A percentile compares a stretch with the other conserved stretches of the same genome.
These are phyloP conservation scores for Pterocles gutturalis DNA, from an alignment of 2,113 vertebrate genomes.

Conservation along the genomic window DNA sequence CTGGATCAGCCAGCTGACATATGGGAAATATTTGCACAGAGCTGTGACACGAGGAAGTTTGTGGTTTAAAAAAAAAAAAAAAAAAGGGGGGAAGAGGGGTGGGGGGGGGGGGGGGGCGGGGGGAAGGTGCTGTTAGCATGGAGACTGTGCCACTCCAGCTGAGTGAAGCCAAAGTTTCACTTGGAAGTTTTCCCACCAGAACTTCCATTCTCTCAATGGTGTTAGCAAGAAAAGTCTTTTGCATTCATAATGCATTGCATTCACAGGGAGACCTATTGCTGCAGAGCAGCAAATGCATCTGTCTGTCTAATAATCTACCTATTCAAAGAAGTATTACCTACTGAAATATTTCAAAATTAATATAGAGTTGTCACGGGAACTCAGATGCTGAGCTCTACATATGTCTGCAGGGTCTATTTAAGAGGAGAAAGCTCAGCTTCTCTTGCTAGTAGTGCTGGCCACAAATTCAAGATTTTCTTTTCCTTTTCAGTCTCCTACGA, in stretches of 20 bases:
- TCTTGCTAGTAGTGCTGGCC: neutral
- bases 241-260: constrained; percentile 59
- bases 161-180: constrained; percentile 78
- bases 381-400: neutral
- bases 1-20: constrained; percentile 66
- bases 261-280: constrained; percentile 61
- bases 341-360: neutral
- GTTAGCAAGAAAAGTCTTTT: constrained; percentile 69
- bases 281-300: neutral
- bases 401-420: neutral
- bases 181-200: constrained; percentile 79
- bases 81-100: accelerated
- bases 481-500: neutral
- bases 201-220: constrained; percentile 70
- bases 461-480: neutral
- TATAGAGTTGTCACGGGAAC: neutral
- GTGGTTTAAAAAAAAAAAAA: constrained; percentile 39
- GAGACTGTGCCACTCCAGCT: constrained; percentile 73
- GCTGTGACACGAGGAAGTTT: constrained; percentile 73
- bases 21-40: constrained; percentile 74
- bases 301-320: constrained; percentile 24
- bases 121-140: constrained; percentile 56
- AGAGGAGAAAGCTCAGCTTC: neutral
- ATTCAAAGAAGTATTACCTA: constrained; percentile 46
- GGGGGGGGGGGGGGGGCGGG: too few species aligned